Base-by-base conservation (phyloP, 2,797 vertebrate species). In the Poeciliopsis infans region DNA sequence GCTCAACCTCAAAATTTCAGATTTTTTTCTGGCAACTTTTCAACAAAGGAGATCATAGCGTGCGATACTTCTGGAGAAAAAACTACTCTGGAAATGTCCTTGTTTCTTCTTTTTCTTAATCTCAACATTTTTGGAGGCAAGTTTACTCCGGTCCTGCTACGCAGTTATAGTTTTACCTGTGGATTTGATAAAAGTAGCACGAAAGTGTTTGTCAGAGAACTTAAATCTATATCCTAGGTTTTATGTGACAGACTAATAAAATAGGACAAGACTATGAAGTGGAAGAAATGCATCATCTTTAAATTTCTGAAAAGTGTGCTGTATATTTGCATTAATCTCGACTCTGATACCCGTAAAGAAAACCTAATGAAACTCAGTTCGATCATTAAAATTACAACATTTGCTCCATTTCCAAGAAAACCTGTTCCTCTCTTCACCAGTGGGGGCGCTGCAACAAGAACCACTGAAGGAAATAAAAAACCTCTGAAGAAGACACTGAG, bases 111-210 rank as follows among this genome's bases (percentile, higher is more conserved):
- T 49, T 49, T 18, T 49, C 47, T 49, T 20, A 20, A 7, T 49
- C 47, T 49, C 16, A 47, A 47, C 18, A 18, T 2, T 18, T 49
- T 20, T 20, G 5, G 47, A 49, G 16, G 47, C 6, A 20, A 49
- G 20, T 49, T 7, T 49, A 7, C 16, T 49, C 47, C 2, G 7
- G 49, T 23, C 7, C 49, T 23, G 20, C 49, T 51, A 23, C 6
- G 2, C 7, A 7, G 3, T 51, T 51, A 23, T 23, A 51, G 45
- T 75, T 74, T 43, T 71, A 86, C 85, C 88, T 88, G 86, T 87
- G 90, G 89, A 86, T 94, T 92, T 94, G 94, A 95, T 95, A 93
- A 94, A 93, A 94, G 89, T 84, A 85, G 84, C 79, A 74, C 72
- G 41, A 53, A 25, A 49, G 5, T 20, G 18, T 20, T 49, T 49